Base-by-base conservation (phyloP, 2,113 vertebrate species). In the Varanus komodoensis region DNA sequence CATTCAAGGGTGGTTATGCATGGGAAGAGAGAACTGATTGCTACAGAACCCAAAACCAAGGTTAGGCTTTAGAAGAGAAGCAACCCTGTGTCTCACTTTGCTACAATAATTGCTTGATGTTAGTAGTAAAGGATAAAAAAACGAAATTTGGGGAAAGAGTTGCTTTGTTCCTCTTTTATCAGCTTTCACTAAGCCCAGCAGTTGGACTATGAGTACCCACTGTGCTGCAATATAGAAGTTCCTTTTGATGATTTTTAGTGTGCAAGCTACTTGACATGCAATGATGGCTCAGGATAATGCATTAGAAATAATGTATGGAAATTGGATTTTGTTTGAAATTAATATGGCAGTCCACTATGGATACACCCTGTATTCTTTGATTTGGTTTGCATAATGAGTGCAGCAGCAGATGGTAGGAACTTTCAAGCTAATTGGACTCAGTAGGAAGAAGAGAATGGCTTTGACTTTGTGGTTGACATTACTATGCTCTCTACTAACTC, bases 351-450 rank as follows among this genome's bases (percentile, higher is more conserved):
- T 87, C 78, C 78, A 88, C 25, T 68, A 81, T 77, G 84, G 82
- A 93, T 90, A 9, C 71, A 92, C 86, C 64, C 48, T 88, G 50
- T 29, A 61, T 48, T 92, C 84, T 90, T 94, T 84, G 74, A 94
- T 95, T 94, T 94, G 69, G 61, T 68, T 89, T 91, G 87, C 93
- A 93, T 95, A 96, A 96, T 89, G 77, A 95, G 27, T 86, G 89
- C 29, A 34, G 80, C 90, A 82, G 84, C 89, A 96, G 94, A 93
- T 90, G 93, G 84, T 27, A 95, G 93, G 91, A 96, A 92, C 84
- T 92, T 89, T 93, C 93, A 77, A 94, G 79, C 93, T 95, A 96
- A 84, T 57, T 93, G 82, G 54, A 87, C 19, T 91, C 57, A 86
- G 74, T 89, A 88, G 83, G 89, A 95, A 91, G 82, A 95, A 94